Conservation (phyloP, 2,797 vertebrate species). For the Falco columbarius region DNA sequence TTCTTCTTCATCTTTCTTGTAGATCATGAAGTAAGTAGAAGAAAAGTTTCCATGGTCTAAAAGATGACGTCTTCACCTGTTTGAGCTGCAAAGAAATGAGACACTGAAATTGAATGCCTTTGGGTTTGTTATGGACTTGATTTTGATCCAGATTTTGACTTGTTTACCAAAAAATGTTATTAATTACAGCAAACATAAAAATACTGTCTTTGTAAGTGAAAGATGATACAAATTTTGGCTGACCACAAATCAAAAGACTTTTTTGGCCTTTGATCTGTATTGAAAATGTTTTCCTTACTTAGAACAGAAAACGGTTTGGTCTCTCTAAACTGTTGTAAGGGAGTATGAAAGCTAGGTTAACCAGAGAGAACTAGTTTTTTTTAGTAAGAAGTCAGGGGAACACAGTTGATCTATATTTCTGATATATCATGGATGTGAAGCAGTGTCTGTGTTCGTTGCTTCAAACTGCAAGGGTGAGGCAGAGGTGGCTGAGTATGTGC, state of each 20-base stretch:
- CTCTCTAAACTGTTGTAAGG: neutral
- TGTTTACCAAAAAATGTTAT: neutral
- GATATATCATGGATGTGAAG: neutral
- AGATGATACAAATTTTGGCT: neutral
- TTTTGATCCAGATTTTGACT: neutral
- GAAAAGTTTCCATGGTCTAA: neutral
- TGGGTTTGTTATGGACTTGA: neutral
- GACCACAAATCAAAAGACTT: neutral
- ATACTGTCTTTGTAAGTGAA: neutral
- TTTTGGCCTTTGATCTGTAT: neutral
- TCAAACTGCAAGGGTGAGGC: neutral
- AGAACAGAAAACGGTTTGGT: neutral
- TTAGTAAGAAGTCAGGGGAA: neutral
- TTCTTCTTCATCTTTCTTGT: neutral
- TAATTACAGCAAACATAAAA: neutral
- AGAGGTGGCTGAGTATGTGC: neutral
- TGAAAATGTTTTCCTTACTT: neutral
- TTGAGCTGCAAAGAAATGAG: neutral
- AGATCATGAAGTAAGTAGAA: neutral
- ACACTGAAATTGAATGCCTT: neutral
- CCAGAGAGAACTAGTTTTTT: neutral
- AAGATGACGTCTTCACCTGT: neutral
- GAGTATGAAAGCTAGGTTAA: neutral
- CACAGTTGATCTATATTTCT: neutral
- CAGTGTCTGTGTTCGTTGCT: neutral